Evolutionary conservation across 2,113 vertebrate genomes (phyloP), one percentile per base, ranked within the genome.

Genomic region (Eidolon helvum): DNA sequence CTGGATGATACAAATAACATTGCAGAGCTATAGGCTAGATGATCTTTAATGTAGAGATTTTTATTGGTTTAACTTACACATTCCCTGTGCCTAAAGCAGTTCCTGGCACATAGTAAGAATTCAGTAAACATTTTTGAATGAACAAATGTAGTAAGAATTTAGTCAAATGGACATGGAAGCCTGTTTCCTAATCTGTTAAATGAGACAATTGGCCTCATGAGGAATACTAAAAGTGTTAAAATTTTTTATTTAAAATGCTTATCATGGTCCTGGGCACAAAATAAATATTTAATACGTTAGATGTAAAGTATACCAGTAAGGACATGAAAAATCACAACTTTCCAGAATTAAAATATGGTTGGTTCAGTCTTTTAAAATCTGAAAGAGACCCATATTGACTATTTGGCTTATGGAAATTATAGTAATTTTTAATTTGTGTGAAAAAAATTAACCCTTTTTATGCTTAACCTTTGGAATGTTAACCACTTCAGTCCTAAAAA

Each of bases 221-320:
- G 53, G 45, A 12, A 90, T 48, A 53, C 7, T 65, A 38, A 59
- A 90, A 83, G 68, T 43, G 10, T 89, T 89, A 75, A 74, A 24
- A 38, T 84, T 92, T 75, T 89, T 45, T 19, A 61, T 91, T 84
- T 61, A 69, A 88, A 95, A 80, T 84, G 19, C 7, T 94, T 83
- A 61, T 2, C 22, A 50, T 91, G 9, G 19, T 57, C 84, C 33
- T 40, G 33, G n/a, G 35, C 24, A 61, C n/a, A 57, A 92, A 80
- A 82, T 55, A 78, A 88, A 71, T 16, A 65, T 80, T 45, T 80
- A 86, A 48, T 40, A 15, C 82, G 16, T 61, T 77, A 86, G 45
- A 4, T 74, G 22, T 50, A 33, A 63, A 75, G 53, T 53, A 84
- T 50, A 4, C 69, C 87, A 53, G 50, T 68, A 87, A 87, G 11